Evolutionary conservation across 2,113 vertebrate species (phyloP), one percentile per base, ranked within the genome.

Genomic region (Apodemus speciosus): DNA sequence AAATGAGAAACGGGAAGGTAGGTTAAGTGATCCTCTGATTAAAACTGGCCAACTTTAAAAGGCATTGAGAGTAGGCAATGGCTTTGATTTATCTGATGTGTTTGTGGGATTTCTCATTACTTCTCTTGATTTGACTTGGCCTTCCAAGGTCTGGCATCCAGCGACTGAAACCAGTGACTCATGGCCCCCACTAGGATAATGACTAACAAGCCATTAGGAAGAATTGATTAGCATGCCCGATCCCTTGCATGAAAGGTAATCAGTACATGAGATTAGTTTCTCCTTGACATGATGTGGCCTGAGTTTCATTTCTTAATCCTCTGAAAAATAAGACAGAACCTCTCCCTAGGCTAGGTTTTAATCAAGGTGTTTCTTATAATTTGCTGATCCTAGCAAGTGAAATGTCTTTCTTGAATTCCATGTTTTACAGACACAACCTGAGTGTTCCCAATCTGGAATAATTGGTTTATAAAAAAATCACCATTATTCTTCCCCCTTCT

Each of bases 191-290:
- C 75, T 27, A 96, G 56, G 18, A 85, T 83, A 92, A 95, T 8
- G 56, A 90, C 75, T 94, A 91, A 49, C 49, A 94, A 85, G 51
- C 21, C 91, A 88, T 86, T 93, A 89, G 68, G 58, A 96, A 90
- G 93, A 90, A 79, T 27, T 3, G 38, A 93, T 79, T 38, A 80
- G 35, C 9, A 38, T 71, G 27, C 46, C 69, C 77, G 56, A 89
- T 56, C 53, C 76, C 60, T 89, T 49, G 40, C 21, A 76, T 85
- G 40, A 85, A 85, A 16, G 25, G 25, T 62, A 95, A 62, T 32
- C 40, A 40, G 27, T 16, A 73, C 66, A 53, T 32, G 93, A 79
- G 64, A 92, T 91, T 27, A 88, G 62, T 56, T 66, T 95, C 89
- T 85, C 14, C 23, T 88, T 85, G 62, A 49, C 69, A 66, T 73